These are phyloP conservation scores for Ennomos erosarius DNA, from an alignment of 2,888 invertebrate genomes.

Conservation along the genomic window DNA sequence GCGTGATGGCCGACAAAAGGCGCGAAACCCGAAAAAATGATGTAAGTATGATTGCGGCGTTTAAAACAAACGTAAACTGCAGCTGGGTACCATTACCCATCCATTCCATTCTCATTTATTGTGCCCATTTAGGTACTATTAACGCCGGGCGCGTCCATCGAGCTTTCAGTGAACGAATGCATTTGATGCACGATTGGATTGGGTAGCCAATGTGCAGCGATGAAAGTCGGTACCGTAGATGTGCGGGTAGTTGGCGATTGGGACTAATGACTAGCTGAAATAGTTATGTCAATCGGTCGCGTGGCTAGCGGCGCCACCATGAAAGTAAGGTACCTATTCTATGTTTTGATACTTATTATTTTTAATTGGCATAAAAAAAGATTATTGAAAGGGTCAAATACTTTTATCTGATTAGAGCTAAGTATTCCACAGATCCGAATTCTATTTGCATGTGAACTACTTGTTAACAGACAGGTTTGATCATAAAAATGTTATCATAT, in stretches of 20 bases:
- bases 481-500: no score
- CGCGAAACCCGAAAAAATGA: slow-evolving; percentile 73
- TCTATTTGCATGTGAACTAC: no score
- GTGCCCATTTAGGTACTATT: slow-evolving; percentile 25
- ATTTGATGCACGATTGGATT: slow-evolving; percentile 30
- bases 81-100: no score
- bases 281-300: slow-evolving; percentile 17
- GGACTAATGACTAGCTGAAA: slow-evolving; percentile 15
- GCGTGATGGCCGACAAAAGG: slow-evolving; percentile 63
- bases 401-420: no score
- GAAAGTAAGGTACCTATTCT: no score
- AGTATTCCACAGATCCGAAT: no score
- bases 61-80: slow-evolving; percentile 67
- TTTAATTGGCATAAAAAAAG: no score
- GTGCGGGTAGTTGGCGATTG: slow-evolving; percentile 21
- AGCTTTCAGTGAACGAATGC: slow-evolving; percentile 14
- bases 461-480: no score
- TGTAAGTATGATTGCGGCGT: slow-evolving; percentile 73
- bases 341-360: neutral
- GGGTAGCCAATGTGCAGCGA: slow-evolving; percentile 19
- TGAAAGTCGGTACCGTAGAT: slow-evolving; percentile 11
- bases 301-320: neutral
- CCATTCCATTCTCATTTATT: no score
- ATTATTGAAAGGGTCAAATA: no score
- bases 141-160: slow-evolving; percentile 22